Evolutionary conservation across 2,113 vertebrate species (phyloP).

Genomic region (Phrynosoma platyrhinos): DNA sequence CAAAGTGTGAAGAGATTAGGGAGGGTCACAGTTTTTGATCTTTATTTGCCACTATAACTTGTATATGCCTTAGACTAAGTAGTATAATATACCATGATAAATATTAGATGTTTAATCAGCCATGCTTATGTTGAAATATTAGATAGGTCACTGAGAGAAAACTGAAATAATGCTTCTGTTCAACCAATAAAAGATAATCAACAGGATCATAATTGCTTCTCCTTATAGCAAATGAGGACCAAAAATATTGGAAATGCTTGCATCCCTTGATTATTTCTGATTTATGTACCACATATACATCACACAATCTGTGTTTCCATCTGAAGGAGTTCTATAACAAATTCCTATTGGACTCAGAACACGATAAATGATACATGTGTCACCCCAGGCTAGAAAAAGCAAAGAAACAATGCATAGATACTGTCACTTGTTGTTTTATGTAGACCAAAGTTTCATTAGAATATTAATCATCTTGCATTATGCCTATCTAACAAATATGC

Average conservation of each 20-base stretch:
- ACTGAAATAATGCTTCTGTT: neutral
- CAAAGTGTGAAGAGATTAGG: neutral
- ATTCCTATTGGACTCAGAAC: neutral
- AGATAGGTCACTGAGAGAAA: neutral
- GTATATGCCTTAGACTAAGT: neutral
- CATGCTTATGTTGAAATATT: neutral
- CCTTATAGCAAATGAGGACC: neutral
- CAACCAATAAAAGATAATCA: neutral
- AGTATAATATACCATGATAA: too few relatives aligned
- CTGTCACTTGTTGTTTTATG: neutral
- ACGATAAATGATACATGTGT: constrained; percentile 9
- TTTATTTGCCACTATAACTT: neutral
- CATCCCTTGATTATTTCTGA: neutral
- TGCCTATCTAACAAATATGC: neutral
- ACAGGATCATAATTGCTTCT: neutral
- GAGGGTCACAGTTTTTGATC: neutral
- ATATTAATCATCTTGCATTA: neutral
- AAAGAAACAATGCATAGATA: neutral
- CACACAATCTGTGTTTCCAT: neutral
- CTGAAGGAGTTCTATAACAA: neutral
- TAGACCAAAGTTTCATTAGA: neutral
- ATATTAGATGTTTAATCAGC: neutral
- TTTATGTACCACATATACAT: neutral
- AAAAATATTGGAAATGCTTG: neutral
- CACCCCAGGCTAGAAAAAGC: neutral